phyloP scores from a whole-genome alignment of 2,888 invertebrate species.

The Cheilosia variabilis region DNA sequence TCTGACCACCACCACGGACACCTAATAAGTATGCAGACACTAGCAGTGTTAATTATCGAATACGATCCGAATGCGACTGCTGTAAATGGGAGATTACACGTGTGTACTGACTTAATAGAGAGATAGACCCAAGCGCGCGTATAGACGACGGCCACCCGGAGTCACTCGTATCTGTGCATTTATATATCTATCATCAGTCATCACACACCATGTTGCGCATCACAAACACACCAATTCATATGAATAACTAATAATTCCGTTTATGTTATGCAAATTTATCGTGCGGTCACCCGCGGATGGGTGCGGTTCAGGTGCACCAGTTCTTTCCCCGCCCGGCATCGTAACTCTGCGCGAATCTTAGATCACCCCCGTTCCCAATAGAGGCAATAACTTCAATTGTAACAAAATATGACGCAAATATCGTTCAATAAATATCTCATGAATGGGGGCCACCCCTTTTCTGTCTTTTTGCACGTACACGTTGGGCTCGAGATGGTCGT shows the following conservation, averaged over 20 bases:
- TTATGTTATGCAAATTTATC: slow-evolving; percentile 65
- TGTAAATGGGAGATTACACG: slow-evolving; percentile 67
- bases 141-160: slow-evolving; percentile 70
- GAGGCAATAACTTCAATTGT: slow-evolving; percentile 63
- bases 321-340: slow-evolving; percentile 29
- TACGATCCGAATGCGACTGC: slow-evolving; percentile 71
- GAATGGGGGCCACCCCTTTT: slow-evolving; percentile 36
- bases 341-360: slow-evolving; percentile 21
- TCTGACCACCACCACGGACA: slow-evolving; percentile 64
- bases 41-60: slow-evolving; percentile 74
- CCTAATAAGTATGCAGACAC: slow-evolving; percentile 74
- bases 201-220: slow-evolving; percentile 67
- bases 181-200: slow-evolving; percentile 54
- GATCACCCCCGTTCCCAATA: slow-evolving; percentile 4
- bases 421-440: slow-evolving; percentile 67
- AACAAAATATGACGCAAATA: slow-evolving; percentile 73
- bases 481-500: slow-evolving; percentile 24
- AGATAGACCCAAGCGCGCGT: slow-evolving; percentile 41
- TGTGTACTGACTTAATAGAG: slow-evolving; percentile 69
- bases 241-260: slow-evolving; percentile 71
- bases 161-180: slow-evolving; percentile 53
- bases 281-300: slow-evolving; percentile 27
- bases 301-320: slow-evolving; percentile 73
- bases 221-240: slow-evolving; percentile 64
- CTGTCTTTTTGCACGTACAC: slow-evolving; percentile 33